Conservation (phyloP, 30 jellyfish, hydroid and myxozoan genomes). For the Hydra vulgaris region DNA sequence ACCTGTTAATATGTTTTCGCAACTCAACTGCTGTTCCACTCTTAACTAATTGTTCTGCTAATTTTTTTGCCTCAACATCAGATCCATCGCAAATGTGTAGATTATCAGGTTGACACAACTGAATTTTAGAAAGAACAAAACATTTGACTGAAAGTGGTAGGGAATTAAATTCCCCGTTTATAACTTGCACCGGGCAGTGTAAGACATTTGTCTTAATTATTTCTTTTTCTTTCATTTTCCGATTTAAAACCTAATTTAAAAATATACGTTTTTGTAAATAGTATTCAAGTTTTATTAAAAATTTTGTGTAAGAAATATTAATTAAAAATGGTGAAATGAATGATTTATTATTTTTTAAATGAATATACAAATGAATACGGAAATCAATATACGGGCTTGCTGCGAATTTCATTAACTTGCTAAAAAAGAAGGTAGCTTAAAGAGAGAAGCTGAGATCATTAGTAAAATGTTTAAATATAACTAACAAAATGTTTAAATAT, state of each 20-base stretch:
- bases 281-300: too few relatives aligned
- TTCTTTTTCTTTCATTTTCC: neutral
- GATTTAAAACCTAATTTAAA: neutral
- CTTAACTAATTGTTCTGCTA: conserved; percentile 33
- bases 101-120: conserved; percentile 60
- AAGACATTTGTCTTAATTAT: neutral
- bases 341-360: too few relatives aligned
- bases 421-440: too few relatives aligned
- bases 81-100: conserved; percentile 93
- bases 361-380: too few relatives aligned
- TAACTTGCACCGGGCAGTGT: conserved; percentile 7
- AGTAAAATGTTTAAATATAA: too few relatives aligned
- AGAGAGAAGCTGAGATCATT: too few relatives aligned
- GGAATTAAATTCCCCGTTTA: conserved; percentile 45
- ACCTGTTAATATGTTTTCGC: conserved; percentile 68
- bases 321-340: too few relatives aligned
- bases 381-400: too few relatives aligned
- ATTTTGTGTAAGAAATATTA: too few relatives aligned
- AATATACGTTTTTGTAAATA: too few relatives aligned
- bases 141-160: conserved; percentile 44
- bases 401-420: too few relatives aligned
- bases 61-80: conserved; percentile 49
- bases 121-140: conserved; percentile 57
- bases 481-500: too few relatives aligned
- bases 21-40: conserved; percentile 47